These are phyloP conservation scores for Mimachlamys varia DNA, from an alignment of 2,888 invertebrate species.

Conservation along the genomic window DNA sequence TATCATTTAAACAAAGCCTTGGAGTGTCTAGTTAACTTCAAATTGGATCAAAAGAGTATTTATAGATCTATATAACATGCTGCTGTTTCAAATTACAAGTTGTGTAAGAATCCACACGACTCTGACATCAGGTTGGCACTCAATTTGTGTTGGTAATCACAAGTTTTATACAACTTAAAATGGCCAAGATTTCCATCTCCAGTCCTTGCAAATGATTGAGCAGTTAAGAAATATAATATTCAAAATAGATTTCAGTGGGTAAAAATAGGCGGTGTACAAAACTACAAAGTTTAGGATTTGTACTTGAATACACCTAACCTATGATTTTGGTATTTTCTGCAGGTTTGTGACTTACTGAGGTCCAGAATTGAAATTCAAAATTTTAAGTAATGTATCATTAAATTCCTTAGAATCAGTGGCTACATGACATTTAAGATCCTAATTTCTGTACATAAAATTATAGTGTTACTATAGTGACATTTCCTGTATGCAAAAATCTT, in stretches of 20 bases:
- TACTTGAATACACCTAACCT: not conserved
- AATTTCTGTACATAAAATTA: no score
- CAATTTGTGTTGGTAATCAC: not conserved
- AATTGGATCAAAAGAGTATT: not conserved
- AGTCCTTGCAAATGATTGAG: not conserved
- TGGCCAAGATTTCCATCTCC: not conserved
- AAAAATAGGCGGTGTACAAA: not conserved
- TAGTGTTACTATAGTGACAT: no score
- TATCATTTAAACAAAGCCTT: not conserved
- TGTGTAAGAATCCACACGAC: not conserved
- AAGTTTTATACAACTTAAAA: not conserved
- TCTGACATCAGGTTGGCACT: not conserved
- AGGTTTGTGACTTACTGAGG: not conserved
- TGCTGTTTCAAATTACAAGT: not conserved
- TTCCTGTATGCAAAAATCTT: no score
- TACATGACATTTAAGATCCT: no score
- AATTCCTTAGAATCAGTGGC: not conserved
- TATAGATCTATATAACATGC: conserved; percentile 10
- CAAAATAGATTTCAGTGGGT: not conserved
- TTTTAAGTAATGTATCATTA: not conserved
- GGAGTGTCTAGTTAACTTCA: not conserved
- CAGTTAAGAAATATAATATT: not conserved
- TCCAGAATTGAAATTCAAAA: not conserved
- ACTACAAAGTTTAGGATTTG: no score
- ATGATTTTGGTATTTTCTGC: not conserved